Percentiles rank a stretch among this genome's conserved stretches.
Conservation (phyloP, 2,797 vertebrate species). For the Etheostoma nigrum region DNA sequence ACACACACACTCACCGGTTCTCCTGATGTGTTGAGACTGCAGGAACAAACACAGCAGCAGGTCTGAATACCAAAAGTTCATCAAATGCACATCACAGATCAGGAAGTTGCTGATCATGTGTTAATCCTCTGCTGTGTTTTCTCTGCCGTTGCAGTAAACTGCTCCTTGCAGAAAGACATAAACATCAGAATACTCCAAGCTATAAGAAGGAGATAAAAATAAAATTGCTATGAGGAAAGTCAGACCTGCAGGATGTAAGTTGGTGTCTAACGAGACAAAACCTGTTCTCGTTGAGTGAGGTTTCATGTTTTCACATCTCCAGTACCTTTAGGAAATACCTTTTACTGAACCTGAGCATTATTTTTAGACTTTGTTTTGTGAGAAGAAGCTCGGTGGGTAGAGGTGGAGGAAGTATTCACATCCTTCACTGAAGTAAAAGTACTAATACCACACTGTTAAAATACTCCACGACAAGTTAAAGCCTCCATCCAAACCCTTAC, state of each 20-base stretch:
- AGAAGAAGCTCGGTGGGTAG: too few relatives aligned
- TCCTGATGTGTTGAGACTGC: constrained; percentile 38
- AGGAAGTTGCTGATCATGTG: constrained; percentile 36
- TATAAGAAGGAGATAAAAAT: constrained; percentile 25
- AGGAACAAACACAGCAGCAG: constrained; percentile 34
- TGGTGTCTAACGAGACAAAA: constrained; percentile 1
- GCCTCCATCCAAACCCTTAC: too few relatives aligned
- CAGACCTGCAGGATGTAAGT: constrained; percentile 15
- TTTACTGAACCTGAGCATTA: neutral
- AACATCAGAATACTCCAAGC: constrained; percentile 3
- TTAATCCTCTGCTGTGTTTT: constrained; percentile 29
- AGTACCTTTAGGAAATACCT: neutral
- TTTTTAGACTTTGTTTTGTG: neutral
- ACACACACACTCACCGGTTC: constrained; percentile 2
- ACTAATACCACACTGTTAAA: neutral
- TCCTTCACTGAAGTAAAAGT: neutral
- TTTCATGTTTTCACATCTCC: constrained; percentile 4
- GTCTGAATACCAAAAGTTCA: constrained; percentile 24
- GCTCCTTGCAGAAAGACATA: neutral
- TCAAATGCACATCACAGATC: constrained; percentile 11
- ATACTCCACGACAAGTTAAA: neutral
- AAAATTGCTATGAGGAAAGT: constrained; percentile 8
- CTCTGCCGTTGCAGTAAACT: constrained; percentile 1
- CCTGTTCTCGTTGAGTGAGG: neutral
- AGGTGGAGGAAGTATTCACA: too few relatives aligned